Evolutionary conservation across 2,797 vertebrate genomes (phyloP).

Genomic region (Gymnoscopelus braueri): DNA sequence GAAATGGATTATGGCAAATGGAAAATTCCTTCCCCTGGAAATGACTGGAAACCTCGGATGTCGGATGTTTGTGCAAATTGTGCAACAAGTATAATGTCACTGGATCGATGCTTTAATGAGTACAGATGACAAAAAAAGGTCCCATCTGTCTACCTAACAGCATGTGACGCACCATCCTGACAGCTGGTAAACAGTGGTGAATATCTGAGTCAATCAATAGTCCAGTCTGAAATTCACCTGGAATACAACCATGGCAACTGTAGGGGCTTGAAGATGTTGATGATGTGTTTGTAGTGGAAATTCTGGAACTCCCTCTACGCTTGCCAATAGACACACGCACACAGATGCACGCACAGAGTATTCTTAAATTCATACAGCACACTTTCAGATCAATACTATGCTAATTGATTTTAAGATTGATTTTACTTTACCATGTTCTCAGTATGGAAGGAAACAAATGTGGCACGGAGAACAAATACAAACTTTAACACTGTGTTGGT

Average conservation of each 20-base stretch:
- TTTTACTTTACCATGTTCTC: too few relatives aligned
- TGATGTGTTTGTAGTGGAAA: constrained; percentile 23
- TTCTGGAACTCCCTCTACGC: background rate
- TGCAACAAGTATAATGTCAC: constrained; percentile 33
- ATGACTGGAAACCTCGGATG: constrained; percentile 16
- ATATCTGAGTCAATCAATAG: constrained; percentile 43
- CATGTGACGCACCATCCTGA: constrained; percentile 21
- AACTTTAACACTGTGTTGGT: too few relatives aligned
- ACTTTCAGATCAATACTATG: background rate
- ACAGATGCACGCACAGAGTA: background rate
- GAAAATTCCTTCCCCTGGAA: constrained; percentile 27
- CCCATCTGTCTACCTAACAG: constrained; percentile 4
- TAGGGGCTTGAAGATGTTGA: constrained; percentile 2
- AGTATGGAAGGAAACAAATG: too few relatives aligned
- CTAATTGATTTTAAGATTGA: too few relatives aligned
- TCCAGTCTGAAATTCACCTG: constrained; percentile 8
- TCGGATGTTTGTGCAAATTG: constrained; percentile 41
- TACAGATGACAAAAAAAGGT: constrained; percentile 36
- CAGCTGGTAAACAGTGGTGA: constrained; percentile 38
- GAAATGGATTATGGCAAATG: constrained; percentile 7
- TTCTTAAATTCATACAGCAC: background rate
- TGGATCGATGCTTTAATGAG: constrained; percentile 43
- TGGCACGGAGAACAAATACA: too few relatives aligned
- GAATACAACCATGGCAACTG: constrained; percentile 34
- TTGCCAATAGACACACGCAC: background rate